A percentile compares a stretch with the other conserved stretches of the same genome.
phyloP scores from a whole-genome alignment of 2,797 vertebrate genomes.

The Botia almorhae region DNA sequence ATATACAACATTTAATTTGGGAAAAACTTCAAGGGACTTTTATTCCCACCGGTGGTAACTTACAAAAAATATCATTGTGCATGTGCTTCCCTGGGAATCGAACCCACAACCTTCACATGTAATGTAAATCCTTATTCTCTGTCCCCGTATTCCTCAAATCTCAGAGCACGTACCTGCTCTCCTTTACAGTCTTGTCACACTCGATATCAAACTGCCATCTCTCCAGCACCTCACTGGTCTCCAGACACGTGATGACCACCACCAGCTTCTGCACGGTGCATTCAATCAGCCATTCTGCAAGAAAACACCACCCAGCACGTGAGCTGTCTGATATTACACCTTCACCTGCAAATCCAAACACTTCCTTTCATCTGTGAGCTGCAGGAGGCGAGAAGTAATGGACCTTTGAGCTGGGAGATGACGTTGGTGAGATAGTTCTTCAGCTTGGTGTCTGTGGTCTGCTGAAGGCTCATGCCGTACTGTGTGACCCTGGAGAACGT shows the following conservation, averaged over 20 bases:
- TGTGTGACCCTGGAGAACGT: conserved; percentile 90
- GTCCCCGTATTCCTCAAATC: too few species aligned
- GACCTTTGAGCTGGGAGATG: conserved; percentile 92
- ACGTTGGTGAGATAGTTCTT: conserved; percentile 91
- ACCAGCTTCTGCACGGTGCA: conserved; percentile 95
- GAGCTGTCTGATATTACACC: neutral
- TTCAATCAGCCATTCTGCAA: conserved; percentile 90
- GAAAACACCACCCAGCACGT: too few species aligned
- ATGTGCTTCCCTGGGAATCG: too few species aligned
- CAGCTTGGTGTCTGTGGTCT: conserved; percentile 88
- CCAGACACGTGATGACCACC: conserved; percentile 90
- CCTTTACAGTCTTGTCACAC: conserved; percentile 89
- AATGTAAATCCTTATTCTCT: too few species aligned
- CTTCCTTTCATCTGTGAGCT: too few species aligned
- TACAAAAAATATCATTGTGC: too few species aligned
- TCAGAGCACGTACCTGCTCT: conserved; percentile 77
- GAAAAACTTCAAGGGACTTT: too few species aligned
- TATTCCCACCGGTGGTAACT: too few species aligned
- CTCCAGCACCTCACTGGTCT: conserved; percentile 90
- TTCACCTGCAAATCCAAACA: neutral
- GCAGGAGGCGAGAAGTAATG: neutral
- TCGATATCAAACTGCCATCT: conserved; percentile 97
- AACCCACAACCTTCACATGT: too few species aligned
- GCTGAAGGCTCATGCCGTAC: conserved; percentile 91
- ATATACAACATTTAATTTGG: too few species aligned